Evolutionary conservation across 2,888 invertebrate genomes (phyloP).

Genomic region (Dusona sp.): DNA sequence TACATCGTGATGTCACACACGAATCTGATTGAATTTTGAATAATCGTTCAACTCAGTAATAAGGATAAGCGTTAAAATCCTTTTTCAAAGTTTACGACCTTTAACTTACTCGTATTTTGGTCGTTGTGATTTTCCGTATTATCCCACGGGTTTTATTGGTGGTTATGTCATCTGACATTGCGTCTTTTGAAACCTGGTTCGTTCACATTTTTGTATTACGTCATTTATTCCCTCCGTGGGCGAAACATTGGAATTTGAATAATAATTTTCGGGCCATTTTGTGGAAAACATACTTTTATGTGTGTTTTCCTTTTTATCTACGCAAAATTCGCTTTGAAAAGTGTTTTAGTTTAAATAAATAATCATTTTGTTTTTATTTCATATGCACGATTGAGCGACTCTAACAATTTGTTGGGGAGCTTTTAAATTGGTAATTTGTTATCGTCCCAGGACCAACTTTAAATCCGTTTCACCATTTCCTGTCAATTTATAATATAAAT

Average conservation of each 20-base stretch:
- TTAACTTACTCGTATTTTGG: not conserved
- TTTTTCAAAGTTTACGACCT: not conserved
- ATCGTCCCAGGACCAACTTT: not conserved
- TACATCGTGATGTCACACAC: constrained; percentile 44
- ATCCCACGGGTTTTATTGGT: not conserved
- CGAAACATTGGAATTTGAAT: not conserved
- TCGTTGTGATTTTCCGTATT: not conserved
- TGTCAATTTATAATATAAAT: constrained; percentile 22
- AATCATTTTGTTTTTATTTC: not conserved
- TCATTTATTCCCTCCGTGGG: constrained; percentile 4
- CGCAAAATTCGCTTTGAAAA: not conserved
- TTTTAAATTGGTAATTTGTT: not conserved
- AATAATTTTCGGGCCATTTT: not conserved
- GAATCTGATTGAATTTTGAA: constrained; percentile 19
- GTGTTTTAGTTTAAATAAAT: not conserved
- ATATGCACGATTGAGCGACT: not conserved
- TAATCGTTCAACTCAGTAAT: not conserved
- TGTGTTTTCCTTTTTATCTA: not conserved
- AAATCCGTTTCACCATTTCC: not conserved
- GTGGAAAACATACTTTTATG: not conserved
- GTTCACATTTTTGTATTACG: not conserved
- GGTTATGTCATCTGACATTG: constrained; percentile 29
- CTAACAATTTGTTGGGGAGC: not conserved
- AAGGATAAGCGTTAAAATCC: not conserved
- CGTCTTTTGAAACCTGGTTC: not conserved